Base-by-base conservation (phyloP, 2,113 vertebrate genomes). In the Syngnathus floridae region DNA sequence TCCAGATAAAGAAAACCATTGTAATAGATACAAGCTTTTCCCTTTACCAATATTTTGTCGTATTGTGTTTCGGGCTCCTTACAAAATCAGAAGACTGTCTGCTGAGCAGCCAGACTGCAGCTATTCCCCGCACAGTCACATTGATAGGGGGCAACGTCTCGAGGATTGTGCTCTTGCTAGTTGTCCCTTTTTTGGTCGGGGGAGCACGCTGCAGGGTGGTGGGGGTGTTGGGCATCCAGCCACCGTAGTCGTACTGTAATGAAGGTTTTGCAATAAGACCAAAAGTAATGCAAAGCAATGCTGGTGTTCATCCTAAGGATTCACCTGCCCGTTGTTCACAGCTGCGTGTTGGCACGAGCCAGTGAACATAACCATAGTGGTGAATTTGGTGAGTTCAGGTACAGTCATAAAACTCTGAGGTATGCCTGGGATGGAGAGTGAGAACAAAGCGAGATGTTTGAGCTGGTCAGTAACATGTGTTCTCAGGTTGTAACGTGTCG, bases 161-260 rank as follows among this genome's bases (percentile, higher is more conserved):
- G 68, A 86, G 16, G 61, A 89, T 67, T 0, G 77, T 78, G 17
- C 16, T 54, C 35, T 87, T 21, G 0, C n/a, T 77, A 8, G 79
- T 17, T n/a, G 5, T 57, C 12, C 83, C 82, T 46, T 88, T 88
- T 31, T 16, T 61, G 48, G 79, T 86, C 3, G 83, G 85, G 21
- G 84, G 86, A 17, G 87, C 81, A 3, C 1, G 71, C 61, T 81
- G 78, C 60, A 90, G 61, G 4, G 81, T 16, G 43, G 40, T 14
- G 11, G 82, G 86, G 41, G 14, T 48, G 81, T 88, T 90, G 62
- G 86, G 86, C 82, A 88, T 87, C 86, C 72, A 88, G 65, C 55
- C 70, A 21, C 72, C 71, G 0, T 77, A 86, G 69, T 87, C 88
- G 70, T 11, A 90, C 87, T 88, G 66, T 14, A 55, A 7, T 54